Evolutionary conservation across 1,140 invertebrate genomes (phyloP), one percentile per base, ranked within the genome.

Genomic region (Oscheius sp.): DNA sequence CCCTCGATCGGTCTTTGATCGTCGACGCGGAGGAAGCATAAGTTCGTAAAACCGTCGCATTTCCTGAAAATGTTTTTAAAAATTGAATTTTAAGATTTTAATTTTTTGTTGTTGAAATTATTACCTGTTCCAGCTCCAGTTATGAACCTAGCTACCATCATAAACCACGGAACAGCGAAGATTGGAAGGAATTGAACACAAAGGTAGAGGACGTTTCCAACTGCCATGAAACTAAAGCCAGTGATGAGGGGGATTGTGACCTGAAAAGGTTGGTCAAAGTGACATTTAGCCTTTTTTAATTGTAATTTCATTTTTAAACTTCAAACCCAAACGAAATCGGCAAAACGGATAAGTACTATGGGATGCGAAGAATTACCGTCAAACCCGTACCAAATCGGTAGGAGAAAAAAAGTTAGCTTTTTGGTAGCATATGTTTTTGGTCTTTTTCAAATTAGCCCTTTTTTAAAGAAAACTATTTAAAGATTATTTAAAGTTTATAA

Each of bases 161-260:
- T 55, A 13, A 82, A 28, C 29, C 45, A 75, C 7, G 70, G 71
- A 3, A 70, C 35, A 49, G 42, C 38, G 31, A 31, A 38, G 45
- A 34, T 45, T 3, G 36, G 69, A 31, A 74, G 35, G 18, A 79
- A 55, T 36, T 74, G 74, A 0, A 69, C 58, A 59, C 49, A 66
- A 1, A 80, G 13, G 62, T 81, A 82, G 4, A 76, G 18, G n/a
- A 73, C 31, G 36, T 81, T 81, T 29, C 79, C 79, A 35, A 62
- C 13, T 52, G 80, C 55, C 46, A 76, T 80, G 7, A 82, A 28
- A 10, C 61, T 20, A 2, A 82, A 61, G n/a, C 80, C 77, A 46
- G 73, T 45, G 31, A 80, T 61, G 3, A 79, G 29, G 0, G 71
- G 61, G 20, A 68, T 26, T 55, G 23, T 36, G 18, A 68, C 67